phyloP scores from a whole-genome alignment of 2,113 vertebrate genomes.

The Brachypodius melanocephalos region DNA sequence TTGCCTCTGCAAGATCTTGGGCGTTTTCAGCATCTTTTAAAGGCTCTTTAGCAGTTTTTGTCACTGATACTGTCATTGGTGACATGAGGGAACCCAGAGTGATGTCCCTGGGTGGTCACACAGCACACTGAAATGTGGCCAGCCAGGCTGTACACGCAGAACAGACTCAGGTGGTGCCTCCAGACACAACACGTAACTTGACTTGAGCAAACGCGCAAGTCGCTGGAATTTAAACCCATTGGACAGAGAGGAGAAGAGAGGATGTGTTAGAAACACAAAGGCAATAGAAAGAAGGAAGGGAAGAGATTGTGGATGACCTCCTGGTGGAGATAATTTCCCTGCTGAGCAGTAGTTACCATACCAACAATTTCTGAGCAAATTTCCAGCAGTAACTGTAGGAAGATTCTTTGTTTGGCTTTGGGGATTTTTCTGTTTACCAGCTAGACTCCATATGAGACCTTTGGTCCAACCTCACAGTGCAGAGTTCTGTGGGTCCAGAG shows the following conservation, averaged over 20 bases:
- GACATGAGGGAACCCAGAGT: neutral
- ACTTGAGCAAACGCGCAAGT: accelerated
- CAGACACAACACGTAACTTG: accelerated
- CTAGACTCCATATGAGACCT: neutral
- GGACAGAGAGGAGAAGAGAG: neutral
- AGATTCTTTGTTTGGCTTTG: neutral
- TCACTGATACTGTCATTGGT: neutral
- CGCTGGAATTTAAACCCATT: neutral
- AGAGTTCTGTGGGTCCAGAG: neutral
- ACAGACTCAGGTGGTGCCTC: neutral
- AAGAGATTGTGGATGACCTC: neutral
- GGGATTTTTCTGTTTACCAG: neutral
- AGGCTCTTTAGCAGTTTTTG: neutral
- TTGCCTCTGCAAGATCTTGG: neutral
- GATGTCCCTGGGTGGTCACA: neutral
- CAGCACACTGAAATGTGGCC: neutral
- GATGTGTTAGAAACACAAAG: neutral
- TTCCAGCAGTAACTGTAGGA: neutral
- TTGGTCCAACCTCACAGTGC: neutral
- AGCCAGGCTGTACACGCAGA: neutral
- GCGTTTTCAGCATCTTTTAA: neutral
- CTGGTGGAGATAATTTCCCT: neutral
- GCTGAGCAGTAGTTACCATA: slow-evolving; percentile 8
- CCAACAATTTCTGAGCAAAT: neutral
- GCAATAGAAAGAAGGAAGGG: neutral